Conservation (phyloP, 2,888 invertebrate genomes). For the Alcis repandata region DNA sequence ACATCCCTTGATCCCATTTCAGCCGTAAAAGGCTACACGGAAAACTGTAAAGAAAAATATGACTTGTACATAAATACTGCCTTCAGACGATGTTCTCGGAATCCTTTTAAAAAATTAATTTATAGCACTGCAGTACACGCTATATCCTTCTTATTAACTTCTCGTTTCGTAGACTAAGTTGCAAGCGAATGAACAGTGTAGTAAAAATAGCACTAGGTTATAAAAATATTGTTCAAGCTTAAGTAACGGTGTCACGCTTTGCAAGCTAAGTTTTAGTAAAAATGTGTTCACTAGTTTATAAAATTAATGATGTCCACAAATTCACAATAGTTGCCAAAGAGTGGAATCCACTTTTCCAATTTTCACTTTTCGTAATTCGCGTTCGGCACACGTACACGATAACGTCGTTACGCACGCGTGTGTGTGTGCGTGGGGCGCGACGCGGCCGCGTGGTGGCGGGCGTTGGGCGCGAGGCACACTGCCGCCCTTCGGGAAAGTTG, state of each 20-base stretch:
- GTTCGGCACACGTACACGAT: constrained; percentile 47
- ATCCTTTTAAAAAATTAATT: constrained; percentile 65
- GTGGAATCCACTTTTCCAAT: constrained; percentile 45
- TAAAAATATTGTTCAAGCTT: background rate
- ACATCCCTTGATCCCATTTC: constrained; percentile 69
- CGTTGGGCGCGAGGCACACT: constrained; percentile 76
- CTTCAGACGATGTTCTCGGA: constrained; percentile 72
- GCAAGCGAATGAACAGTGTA: constrained; percentile 11
- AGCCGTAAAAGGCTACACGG: constrained; percentile 69
- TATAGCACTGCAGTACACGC: constrained; percentile 52
- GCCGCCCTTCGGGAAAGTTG: constrained; percentile 73
- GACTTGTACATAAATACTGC: constrained; percentile 74
- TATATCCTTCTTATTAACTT: constrained; percentile 23
- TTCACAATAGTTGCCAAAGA: constrained; percentile 37
- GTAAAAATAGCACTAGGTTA: background rate
- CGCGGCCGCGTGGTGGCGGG: constrained; percentile 55
- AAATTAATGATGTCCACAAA: constrained; percentile 22
- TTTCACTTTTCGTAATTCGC: constrained; percentile 43
- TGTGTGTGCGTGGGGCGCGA: constrained; percentile 48
- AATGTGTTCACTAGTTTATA: constrained; percentile 1
- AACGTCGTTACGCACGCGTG: constrained; percentile 42
- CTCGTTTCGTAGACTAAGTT: constrained; percentile 13
- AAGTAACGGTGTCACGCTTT: no score
- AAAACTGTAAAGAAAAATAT: constrained; percentile 75
- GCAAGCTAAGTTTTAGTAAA: background rate